phyloP scores from a whole-genome alignment of 2,888 invertebrate species.

The Hirtodrosophila histrioides region DNA sequence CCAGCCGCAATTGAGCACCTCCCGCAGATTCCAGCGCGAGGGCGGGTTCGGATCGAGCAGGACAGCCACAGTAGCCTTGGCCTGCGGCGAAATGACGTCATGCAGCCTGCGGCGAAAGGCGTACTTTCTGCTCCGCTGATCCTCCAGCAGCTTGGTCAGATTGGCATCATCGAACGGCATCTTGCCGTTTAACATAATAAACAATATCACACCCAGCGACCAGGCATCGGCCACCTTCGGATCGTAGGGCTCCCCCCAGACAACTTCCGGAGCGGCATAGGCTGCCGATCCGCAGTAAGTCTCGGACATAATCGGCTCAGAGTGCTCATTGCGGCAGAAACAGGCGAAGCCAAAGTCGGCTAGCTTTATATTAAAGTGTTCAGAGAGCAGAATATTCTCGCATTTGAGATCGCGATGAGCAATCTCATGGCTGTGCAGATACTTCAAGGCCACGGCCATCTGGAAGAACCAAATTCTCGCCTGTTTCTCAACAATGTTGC shows the following conservation, averaged over 20 bases:
- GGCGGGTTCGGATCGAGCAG: constrained; percentile 94
- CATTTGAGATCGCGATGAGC: constrained; percentile 96
- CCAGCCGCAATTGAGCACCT: constrained; percentile 92
- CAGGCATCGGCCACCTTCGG: constrained; percentile 96
- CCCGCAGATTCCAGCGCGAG: constrained; percentile 89
- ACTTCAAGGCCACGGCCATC: constrained; percentile 90
- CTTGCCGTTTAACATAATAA: constrained; percentile 96
- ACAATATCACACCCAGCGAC: constrained; percentile 96
- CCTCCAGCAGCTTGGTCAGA: constrained; percentile 91
- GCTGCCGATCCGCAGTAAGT: constrained; percentile 98
- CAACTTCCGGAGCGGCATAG: constrained; percentile 97
- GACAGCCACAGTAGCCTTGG: constrained; percentile 91
- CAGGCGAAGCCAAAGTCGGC: constrained; percentile 98
- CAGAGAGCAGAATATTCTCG: constrained; percentile 93
- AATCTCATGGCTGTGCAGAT: constrained; percentile 92
- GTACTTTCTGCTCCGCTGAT: constrained; percentile 93
- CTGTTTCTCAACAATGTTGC: constrained; percentile 91
- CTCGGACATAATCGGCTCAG: constrained; percentile 91
- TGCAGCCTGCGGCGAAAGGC: constrained; percentile 90
- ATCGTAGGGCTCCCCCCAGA: constrained; percentile 94
- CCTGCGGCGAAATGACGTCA: constrained; percentile 88
- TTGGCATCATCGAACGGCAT: constrained; percentile 98
- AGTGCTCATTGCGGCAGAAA: constrained; percentile 89
- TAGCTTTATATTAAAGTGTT: constrained; percentile 93
- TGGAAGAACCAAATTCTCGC: constrained; percentile 93